Evolutionary conservation across 1,140 invertebrate species (phyloP).

Genomic region (Brachystomella parvula): DNA sequence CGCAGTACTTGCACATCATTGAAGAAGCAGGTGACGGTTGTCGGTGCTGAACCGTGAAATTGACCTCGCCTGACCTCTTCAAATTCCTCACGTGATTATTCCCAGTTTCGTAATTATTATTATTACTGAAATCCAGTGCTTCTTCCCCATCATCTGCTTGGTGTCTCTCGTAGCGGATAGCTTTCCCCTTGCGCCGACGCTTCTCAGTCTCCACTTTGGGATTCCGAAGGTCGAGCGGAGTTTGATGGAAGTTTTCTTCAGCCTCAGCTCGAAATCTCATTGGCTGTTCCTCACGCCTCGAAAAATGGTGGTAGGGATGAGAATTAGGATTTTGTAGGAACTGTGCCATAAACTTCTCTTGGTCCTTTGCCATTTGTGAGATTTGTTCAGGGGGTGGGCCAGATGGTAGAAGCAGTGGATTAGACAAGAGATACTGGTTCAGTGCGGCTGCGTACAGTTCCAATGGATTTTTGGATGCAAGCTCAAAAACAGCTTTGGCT

Average conservation of each 20-base stretch:
- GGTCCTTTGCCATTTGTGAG: constrained; percentile 9
- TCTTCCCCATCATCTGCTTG: constrained; percentile 41
- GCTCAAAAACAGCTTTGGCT: not conserved
- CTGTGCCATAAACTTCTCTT: constrained; percentile 20
- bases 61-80: not conserved
- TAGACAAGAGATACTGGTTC: constrained; percentile 27
- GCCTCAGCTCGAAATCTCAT: not conserved
- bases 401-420: not conserved
- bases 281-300: not conserved
- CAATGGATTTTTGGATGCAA: constrained; percentile 18
- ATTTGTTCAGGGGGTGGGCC: not conserved
- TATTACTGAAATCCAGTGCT: constrained; percentile 35
- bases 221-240: constrained; percentile 36
- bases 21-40: constrained; percentile 29
- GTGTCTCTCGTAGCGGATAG: constrained; percentile 62
- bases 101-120: constrained; percentile 19
- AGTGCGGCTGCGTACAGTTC: constrained; percentile 26
- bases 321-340: constrained; percentile 28
- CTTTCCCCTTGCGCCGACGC: constrained; percentile 67
- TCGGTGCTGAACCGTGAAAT: not conserved
- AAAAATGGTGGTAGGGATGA: not conserved
- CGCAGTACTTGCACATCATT: constrained; percentile 74
- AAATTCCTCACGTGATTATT: constrained; percentile 2
- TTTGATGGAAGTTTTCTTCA: constrained; percentile 11
- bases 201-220: constrained; percentile 42